Conservation (phyloP, 2,113 vertebrate species). For the Talpa occidentalis region DNA sequence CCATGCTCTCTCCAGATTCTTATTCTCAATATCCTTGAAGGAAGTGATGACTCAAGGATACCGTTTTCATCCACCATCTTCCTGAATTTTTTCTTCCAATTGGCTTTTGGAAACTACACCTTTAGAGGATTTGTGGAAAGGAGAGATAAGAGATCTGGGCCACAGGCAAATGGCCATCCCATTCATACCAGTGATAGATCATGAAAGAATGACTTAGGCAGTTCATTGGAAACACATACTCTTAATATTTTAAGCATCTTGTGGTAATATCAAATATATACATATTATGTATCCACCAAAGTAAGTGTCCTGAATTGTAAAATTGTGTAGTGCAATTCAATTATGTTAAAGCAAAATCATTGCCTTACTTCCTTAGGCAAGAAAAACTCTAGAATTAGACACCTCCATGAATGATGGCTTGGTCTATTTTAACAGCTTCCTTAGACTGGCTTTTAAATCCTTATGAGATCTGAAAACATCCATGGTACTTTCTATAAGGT, state of each 20-base stretch:
- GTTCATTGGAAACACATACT: not conserved
- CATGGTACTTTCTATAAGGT: not conserved
- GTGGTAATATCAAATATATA: not conserved
- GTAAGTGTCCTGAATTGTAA: not conserved
- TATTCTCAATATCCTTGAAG: no score
- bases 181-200: not conserved
- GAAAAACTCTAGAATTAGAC: not conserved
- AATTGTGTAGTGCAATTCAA: not conserved
- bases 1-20: no score
- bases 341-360: not conserved
- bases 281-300: not conserved
- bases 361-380: not conserved
- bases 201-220: not conserved
- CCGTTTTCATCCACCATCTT: no score
- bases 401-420: not conserved
- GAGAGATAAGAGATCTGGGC: not conserved
- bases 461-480: not conserved
- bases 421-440: not conserved
- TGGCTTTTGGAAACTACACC: not conserved
- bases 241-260: not conserved
- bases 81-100: no score
- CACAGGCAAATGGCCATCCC: not conserved
- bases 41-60: no score
- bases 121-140: not conserved
- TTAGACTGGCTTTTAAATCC: not conserved